Evolutionary conservation across 2,113 vertebrate species (phyloP).

Genomic region (Eonycteris spelaea): DNA sequence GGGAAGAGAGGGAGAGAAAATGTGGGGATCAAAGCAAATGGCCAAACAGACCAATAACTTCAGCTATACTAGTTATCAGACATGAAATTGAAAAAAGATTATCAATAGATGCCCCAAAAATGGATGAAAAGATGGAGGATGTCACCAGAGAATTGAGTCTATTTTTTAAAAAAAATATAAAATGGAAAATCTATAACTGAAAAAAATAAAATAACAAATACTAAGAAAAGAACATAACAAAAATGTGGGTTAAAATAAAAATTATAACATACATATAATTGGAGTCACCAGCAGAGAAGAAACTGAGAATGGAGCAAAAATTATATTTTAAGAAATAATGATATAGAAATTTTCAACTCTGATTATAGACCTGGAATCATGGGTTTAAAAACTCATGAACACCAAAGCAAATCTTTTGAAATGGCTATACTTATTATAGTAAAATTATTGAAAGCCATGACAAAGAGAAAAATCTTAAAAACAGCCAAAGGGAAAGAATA

Average conservation of each 20-base stretch:
- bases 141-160: neutral
- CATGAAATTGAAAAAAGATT: neutral
- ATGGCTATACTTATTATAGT: neutral
- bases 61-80: neutral
- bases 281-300: neutral
- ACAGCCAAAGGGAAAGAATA: neutral
- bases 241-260: neutral
- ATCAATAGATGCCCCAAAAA: neutral
- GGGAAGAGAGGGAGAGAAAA: neutral
- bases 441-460: neutral
- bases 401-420: neutral
- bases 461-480: neutral
- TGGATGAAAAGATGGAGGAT: neutral
- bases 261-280: neutral
- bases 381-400: neutral
- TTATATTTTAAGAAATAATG: neutral
- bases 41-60: neutral
- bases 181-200: neutral
- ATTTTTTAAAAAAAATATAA: neutral
- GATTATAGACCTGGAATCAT: neutral
- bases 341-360: neutral
- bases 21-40: neutral
- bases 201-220: neutral
- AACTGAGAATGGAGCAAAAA: neutral
- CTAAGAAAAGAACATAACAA: neutral